Evolutionary conservation across 2,888 invertebrate species (phyloP).

Genomic region (Hemistola chrysoprasaria): DNA sequence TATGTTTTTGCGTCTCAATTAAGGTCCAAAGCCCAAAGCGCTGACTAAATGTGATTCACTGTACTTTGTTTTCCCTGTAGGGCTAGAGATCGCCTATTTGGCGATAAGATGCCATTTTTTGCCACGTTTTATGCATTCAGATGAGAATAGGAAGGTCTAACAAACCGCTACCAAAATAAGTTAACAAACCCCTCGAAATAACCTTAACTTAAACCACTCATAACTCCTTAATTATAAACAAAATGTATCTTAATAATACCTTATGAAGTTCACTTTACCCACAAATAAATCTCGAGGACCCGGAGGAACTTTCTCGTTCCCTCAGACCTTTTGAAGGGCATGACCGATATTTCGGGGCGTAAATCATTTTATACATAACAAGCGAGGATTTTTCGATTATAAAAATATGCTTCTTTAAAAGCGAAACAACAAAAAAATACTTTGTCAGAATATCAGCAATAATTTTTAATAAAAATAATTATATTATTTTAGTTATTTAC

Average conservation of each 20-base stretch:
- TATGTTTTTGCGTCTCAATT: too few relatives aligned
- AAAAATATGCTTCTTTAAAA: slow-evolving; percentile 15
- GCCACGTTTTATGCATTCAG: too few relatives aligned
- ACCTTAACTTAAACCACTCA: slow-evolving; percentile 10
- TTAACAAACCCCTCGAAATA: slow-evolving; percentile 11
- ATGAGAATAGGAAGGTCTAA: too few relatives aligned
- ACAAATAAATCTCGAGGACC: slow-evolving; percentile 29
- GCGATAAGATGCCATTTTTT: too few relatives aligned
- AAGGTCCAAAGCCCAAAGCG: too few relatives aligned
- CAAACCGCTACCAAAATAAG: slow-evolving; percentile 1
- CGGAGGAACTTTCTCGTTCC: slow-evolving; percentile 25
- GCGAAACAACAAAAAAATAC: too few relatives aligned
- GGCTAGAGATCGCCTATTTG: too few relatives aligned
- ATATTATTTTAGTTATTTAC: too few relatives aligned
- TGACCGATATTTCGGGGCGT: slow-evolving; percentile 22
- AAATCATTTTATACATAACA: slow-evolving; percentile 30
- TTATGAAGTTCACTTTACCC: slow-evolving; percentile 29
- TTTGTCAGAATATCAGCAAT: too few relatives aligned
- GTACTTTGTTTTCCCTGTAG: too few relatives aligned
- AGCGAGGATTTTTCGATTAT: slow-evolving; percentile 27
- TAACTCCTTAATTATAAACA: slow-evolving; percentile 29
- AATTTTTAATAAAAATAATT: too few relatives aligned
- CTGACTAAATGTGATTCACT: too few relatives aligned
- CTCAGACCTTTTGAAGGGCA: slow-evolving; percentile 21
- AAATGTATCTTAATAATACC: slow-evolving; percentile 31